A percentile compares a stretch with the other conserved stretches of the same genome.
Evolutionary conservation across 1,140 invertebrate genomes (phyloP).

Genomic region (Bombus balteatus): DNA sequence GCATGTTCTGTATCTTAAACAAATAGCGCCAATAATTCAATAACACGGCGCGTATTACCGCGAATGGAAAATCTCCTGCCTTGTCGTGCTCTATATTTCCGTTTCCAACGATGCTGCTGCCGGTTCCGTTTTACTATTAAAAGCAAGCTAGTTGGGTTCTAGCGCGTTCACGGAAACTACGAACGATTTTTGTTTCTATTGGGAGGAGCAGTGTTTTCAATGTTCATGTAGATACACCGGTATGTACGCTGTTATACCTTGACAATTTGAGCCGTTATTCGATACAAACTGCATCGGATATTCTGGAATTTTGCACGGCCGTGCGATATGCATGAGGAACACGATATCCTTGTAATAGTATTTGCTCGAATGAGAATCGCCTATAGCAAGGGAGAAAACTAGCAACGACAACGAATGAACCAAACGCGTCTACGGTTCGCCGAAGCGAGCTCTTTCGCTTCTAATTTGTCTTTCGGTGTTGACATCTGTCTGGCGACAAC

Average conservation of each 20-base stretch:
- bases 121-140: background rate
- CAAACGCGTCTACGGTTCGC: background rate
- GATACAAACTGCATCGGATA: conserved; percentile 33
- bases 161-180: background rate
- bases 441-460: conserved; percentile 27
- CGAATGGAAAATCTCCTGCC: background rate
- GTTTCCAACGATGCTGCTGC: background rate
- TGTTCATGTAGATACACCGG: background rate
- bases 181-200: conserved; percentile 9
- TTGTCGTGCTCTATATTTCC: background rate
- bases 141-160: background rate
- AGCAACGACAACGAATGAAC: conserved; percentile 17
- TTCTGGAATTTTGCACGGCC: conserved; percentile 18
- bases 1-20: background rate
- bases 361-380: conserved; percentile 38
- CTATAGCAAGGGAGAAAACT: conserved; percentile 11
- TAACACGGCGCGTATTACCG: background rate
- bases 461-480: conserved; percentile 43
- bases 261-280: conserved; percentile 23
- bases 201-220: conserved; percentile 10
- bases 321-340: conserved; percentile 33
- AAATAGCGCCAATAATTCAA: conserved; percentile 28
- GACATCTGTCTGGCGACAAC: conserved; percentile 2
- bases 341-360: conserved; percentile 48
- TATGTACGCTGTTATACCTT: background rate